A percentile compares a stretch with the other conserved stretches of the same genome.
These are phyloP conservation scores for Danaus chrysippus DNA, from an alignment of 2,888 invertebrate species.

Conservation along the genomic window DNA sequence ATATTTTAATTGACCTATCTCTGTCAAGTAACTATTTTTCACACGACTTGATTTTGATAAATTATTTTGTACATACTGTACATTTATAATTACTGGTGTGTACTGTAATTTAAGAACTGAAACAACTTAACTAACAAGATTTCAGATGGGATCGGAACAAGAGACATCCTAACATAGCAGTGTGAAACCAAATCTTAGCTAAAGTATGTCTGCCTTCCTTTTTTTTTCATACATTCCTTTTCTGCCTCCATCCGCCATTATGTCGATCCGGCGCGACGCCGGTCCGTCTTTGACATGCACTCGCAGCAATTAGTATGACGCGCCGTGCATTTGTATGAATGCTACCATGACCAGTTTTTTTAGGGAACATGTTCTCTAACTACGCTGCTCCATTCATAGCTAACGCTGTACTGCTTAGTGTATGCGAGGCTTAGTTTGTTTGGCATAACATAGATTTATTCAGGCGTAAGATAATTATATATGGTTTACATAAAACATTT, in stretches of 20 bases:
- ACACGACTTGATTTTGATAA: no score
- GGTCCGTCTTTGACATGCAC: conserved; percentile 76
- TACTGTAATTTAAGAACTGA: background rate
- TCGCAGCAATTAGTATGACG: conserved; percentile 75
- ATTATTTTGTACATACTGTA: no score
- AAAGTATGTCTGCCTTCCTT: conserved; percentile 54
- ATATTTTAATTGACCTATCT: no score
- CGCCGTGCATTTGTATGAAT: conserved; percentile 42
- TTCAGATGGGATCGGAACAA: conserved; percentile 28
- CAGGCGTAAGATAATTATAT: background rate
- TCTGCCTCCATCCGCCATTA: conserved; percentile 72
- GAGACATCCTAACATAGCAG: conserved; percentile 55
- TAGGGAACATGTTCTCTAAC: conserved; percentile 14
- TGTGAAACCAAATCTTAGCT: conserved; percentile 69
- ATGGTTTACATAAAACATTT: background rate
- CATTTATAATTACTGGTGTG: background rate
- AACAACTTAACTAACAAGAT: background rate
- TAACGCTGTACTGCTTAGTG: conserved; percentile 1
- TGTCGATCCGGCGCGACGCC: conserved; percentile 75
- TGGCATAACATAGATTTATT: background rate
- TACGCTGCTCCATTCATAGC: conserved; percentile 8
- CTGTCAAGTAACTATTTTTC: no score
- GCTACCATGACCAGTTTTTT: conserved; percentile 32
- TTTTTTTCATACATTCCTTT: conserved; percentile 68
- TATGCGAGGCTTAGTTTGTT: background rate